These are phyloP conservation scores for Brotula barbata DNA, from an alignment of 2,797 vertebrate genomes.

Conservation along the genomic window DNA sequence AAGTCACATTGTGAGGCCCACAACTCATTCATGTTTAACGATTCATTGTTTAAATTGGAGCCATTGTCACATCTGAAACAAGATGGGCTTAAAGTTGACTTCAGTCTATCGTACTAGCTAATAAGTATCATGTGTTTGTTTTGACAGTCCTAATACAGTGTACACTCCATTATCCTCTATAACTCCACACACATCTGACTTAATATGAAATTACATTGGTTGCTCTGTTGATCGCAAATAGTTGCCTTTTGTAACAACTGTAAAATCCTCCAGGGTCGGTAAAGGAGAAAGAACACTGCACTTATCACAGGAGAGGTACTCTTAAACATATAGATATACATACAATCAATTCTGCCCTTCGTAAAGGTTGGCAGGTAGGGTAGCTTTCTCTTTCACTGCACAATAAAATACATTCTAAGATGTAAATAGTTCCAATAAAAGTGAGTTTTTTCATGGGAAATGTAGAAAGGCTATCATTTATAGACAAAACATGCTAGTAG, in stretches of 20 bases:
- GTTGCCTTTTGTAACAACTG: too few relatives aligned
- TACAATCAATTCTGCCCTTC: too few relatives aligned
- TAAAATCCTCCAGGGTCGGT: too few relatives aligned
- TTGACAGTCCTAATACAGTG: neutral
- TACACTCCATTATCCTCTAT: neutral
- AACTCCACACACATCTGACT: neutral
- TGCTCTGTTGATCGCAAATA: neutral
- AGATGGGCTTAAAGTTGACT: neutral
- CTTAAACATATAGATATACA: too few relatives aligned
- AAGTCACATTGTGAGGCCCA: neutral
- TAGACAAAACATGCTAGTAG: too few relatives aligned
- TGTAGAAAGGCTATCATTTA: neutral
- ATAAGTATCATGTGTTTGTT: neutral
- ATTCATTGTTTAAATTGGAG: neutral
- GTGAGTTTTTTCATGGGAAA: too few relatives aligned
- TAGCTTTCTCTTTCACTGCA: too few relatives aligned
- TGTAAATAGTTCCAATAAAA: too few relatives aligned
- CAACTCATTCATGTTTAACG: neutral
- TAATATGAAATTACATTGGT: neutral
- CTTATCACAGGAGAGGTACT: too few relatives aligned
- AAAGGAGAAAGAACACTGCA: too few relatives aligned
- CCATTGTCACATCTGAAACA: slow-evolving; percentile 8
- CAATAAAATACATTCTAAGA: too few relatives aligned
- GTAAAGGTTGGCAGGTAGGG: too few relatives aligned
- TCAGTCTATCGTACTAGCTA: neutral